Base-by-base conservation (phyloP, 2,113 vertebrate genomes). In the Coptodon rendalli region DNA sequence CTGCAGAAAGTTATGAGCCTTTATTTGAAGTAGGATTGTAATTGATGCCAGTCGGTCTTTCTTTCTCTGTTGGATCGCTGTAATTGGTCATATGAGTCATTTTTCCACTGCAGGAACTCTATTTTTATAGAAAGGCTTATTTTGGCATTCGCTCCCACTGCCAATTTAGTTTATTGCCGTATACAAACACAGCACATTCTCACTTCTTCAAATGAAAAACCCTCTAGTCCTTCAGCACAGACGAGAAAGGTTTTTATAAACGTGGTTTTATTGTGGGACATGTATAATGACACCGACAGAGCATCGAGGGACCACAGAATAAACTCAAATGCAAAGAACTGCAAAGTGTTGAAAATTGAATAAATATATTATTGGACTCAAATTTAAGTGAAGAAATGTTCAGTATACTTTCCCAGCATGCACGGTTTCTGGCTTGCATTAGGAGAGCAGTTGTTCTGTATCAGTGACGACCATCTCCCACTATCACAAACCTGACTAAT, bases 21-120 rank as follows among this genome's bases (percentile, higher is more conserved):
- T 78, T 2, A 78, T 78, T 48, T 11, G 9, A 48, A 76, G 40
- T 17, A 48, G 22, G 40, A 76, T 29, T 31, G 43, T 11, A 78
- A 2, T 29, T 48, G 43, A 12, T 11, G 71, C 43, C 3, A 0
- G 16, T 31, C 9, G 16, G 10, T 19, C 4, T 50, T 76, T 29
- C 5, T 24, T 24, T 43, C 7, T n/a, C n/a, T 43, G 36, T 24
- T 43, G n/a, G n/a, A 43, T 43, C 7, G 0, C 71, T 78, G 43
- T 50, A 50, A 78, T 78, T 50, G 71, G 71, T 78, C 43, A 50
- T 76, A 11, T 50, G 43, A 78, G 71, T 48, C 71, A 78, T 29
- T 78, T 78, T 78, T 19, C 43, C 71, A 78, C 43, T 3, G 22
- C 43, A 12, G 71, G 71, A 78, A 78, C 4, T 78, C 71, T 29